Evolutionary conservation across 2,113 vertebrate genomes (phyloP).

Genomic region (Rattus norvegicus): GRCr8 NC_086039.1:156716501-156717000

Average conservation of each 20-base stretch:
- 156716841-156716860: background rate
- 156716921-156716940: background rate
- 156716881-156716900: background rate
- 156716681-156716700: background rate
- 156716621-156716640: background rate
- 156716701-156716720: background rate
- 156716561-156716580: no score
- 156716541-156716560: no score
- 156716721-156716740: background rate
- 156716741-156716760: background rate
- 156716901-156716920: background rate
- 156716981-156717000: background rate
- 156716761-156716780: background rate
- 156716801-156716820: background rate
- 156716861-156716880: background rate
- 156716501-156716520: background rate
- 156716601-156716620: background rate
- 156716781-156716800: background rate
- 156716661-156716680: background rate
- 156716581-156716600: background rate
- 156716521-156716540: no score
- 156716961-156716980: background rate
- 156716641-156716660: background rate
- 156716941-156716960: background rate
- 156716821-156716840: background rate